Percentiles rank a stretch among this genome's conserved stretches.
Conservation (phyloP, 2,797 vertebrate genomes). For the Channallabes apus region DNA sequence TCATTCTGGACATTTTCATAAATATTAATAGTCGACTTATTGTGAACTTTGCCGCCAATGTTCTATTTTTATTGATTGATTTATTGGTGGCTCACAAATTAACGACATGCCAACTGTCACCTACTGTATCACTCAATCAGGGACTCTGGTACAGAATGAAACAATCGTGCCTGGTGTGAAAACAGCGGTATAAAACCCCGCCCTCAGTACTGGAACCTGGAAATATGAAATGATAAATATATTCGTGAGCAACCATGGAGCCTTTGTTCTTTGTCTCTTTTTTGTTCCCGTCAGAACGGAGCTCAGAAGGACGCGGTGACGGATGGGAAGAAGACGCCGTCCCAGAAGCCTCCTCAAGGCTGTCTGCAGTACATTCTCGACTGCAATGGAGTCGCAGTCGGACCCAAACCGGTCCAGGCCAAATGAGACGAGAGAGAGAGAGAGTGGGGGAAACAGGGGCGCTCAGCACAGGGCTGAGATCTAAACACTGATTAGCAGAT, state of each 20-base stretch:
- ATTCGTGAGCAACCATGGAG: neutral
- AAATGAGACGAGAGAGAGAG: constrained; percentile 64
- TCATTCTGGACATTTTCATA: too few relatives aligned
- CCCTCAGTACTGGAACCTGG: too few relatives aligned
- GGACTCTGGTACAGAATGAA: too few relatives aligned
- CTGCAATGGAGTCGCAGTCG: constrained; percentile 97
- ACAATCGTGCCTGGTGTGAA: too few relatives aligned
- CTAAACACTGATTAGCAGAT: constrained; percentile 60
- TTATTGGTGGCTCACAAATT: too few relatives aligned
- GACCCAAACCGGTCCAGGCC: constrained; percentile 93
- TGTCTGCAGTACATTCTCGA: constrained; percentile 99
- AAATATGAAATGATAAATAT: neutral
- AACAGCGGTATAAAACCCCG: too few relatives aligned
- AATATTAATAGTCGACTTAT: too few relatives aligned
- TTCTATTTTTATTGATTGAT: too few relatives aligned
- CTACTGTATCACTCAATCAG: too few relatives aligned
- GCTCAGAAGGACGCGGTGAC: constrained; percentile 74
- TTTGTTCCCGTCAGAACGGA: neutral
- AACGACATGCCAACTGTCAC: too few relatives aligned
- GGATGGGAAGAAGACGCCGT: constrained; percentile 81
- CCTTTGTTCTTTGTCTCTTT: neutral
- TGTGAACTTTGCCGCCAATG: too few relatives aligned
- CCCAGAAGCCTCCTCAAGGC: constrained; percentile 86
- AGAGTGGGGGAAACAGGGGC: neutral
- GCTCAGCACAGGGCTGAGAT: constrained; percentile 62